Conservation (phyloP, 2,888 invertebrate species). For the Aphrophora alni region DNA sequence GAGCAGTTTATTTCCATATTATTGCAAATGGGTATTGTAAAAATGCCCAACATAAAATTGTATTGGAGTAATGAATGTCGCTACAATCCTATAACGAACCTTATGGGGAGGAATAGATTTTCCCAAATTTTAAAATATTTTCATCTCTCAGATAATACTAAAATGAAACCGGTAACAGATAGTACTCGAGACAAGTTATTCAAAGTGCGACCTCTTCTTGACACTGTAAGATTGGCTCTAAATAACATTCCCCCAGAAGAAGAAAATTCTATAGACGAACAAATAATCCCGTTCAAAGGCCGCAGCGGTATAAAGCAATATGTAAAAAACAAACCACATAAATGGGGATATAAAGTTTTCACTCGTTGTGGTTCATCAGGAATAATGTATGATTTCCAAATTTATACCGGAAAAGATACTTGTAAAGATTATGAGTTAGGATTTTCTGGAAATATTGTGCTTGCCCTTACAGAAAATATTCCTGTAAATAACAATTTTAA, state of each 20-base stretch:
- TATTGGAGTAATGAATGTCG: not conserved
- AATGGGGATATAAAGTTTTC: conserved; percentile 30
- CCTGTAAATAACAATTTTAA: conserved; percentile 15
- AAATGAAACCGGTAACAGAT: too few relatives aligned
- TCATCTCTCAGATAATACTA: not conserved
- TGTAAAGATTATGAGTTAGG: conserved; percentile 28
- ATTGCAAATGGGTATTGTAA: conserved; percentile 43
- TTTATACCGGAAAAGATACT: too few relatives aligned
- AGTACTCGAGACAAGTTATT: conserved; percentile 41
- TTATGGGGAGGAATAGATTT: not conserved
- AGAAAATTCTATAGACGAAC: conserved; percentile 51
- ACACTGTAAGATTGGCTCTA: conserved; percentile 38
- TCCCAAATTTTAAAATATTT: not conserved
- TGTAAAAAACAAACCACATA: too few relatives aligned
- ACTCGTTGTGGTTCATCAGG: conserved; percentile 11
- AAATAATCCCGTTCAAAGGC: conserved; percentile 53
- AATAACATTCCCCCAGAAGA: conserved; percentile 46
- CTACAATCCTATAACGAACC: not conserved
- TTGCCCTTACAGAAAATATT: conserved; percentile 13
- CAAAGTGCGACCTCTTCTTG: conserved; percentile 46
- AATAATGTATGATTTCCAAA: too few relatives aligned
- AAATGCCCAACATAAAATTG: not conserved
- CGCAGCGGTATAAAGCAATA: conserved; percentile 41
- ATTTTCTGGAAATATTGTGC: conserved; percentile 33
- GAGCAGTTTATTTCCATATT: conserved; percentile 34